phyloP scores from a whole-genome alignment of 2,113 vertebrate species.

The Albula goreensis region DNA sequence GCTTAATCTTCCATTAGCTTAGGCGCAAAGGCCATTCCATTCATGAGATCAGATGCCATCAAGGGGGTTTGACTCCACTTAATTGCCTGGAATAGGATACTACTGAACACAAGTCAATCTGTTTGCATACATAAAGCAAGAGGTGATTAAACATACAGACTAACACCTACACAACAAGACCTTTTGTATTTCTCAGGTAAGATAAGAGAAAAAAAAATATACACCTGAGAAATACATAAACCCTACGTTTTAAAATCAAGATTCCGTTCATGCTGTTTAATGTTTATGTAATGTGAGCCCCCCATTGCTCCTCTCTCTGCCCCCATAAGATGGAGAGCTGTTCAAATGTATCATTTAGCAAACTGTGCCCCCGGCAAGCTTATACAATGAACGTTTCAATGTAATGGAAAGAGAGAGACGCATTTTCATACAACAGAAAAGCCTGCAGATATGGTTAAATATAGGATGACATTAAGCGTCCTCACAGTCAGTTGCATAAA shows the following conservation, averaged over 20 bases:
- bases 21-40: neutral
- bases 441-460: neutral
- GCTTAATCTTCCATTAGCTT: slow-evolving; percentile 18
- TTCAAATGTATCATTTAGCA: neutral
- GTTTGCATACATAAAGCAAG: neutral
- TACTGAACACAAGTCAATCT: neutral
- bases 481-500: neutral
- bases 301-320: neutral
- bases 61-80: neutral
- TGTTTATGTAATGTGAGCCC: neutral
- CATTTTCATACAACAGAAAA: neutral
- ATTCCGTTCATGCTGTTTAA: neutral
- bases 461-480: neutral
- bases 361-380: neutral
- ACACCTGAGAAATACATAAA: neutral
- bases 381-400: neutral
- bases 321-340: neutral
- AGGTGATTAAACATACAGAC: neutral
- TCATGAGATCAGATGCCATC: neutral
- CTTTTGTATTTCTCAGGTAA: too few species aligned
- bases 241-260: neutral
- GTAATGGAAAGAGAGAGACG: neutral
- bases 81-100: neutral
- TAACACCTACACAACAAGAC: too few species aligned
- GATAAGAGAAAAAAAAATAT: too few species aligned